phyloP scores from a whole-genome alignment of 2,113 vertebrate species.

The Myotis yumanensis region DNA sequence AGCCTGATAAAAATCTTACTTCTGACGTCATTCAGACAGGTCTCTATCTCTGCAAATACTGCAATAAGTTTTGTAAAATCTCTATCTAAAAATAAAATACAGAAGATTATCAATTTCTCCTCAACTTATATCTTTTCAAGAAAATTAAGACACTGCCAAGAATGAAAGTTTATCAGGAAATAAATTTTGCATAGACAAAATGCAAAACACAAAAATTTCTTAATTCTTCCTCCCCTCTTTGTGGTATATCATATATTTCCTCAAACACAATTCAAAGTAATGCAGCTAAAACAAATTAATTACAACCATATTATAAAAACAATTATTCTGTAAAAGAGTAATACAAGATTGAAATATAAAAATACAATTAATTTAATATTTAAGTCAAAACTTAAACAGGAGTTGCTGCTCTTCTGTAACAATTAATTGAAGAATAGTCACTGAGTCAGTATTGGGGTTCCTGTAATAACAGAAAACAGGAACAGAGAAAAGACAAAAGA shows the following conservation, averaged over 20 bases:
- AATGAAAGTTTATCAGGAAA: neutral
- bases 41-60: conserved; percentile 84
- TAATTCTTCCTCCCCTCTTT: neutral
- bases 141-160: neutral
- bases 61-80: conserved; percentile 64
- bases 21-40: conserved; percentile 86
- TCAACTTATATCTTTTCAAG: neutral
- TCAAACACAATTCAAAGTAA: neutral
- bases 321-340: conserved; percentile 2
- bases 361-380: neutral
- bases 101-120: conserved; percentile 43
- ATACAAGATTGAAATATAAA: neutral
- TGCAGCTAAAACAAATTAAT: neutral
- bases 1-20: conserved; percentile 85
- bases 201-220: neutral
- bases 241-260: neutral
- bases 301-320: neutral
- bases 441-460: neutral
- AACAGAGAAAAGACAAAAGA: neutral
- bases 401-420: neutral
- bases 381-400: neutral
- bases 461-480: neutral
- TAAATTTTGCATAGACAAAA: conserved; percentile 15
- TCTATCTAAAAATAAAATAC: conserved; percentile 59
- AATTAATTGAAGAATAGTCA: neutral